A percentile compares a stretch with the other conserved stretches of the same genome.
phyloP scores from a whole-genome alignment of 2,113 vertebrate species.

The Actenoides hombroni region DNA sequence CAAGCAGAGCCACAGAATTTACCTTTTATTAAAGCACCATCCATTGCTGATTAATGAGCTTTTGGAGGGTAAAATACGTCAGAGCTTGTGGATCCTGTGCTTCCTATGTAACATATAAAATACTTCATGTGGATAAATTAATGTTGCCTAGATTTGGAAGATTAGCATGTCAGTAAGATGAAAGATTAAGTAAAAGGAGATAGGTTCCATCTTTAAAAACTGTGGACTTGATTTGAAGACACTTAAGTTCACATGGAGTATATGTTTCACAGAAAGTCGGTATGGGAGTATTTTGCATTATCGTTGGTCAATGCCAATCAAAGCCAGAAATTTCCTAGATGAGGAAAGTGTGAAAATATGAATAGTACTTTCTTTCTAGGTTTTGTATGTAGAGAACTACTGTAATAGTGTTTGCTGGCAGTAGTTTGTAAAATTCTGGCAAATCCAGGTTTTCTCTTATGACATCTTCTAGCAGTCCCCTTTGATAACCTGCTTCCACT shows the following conservation, averaged over 20 bases:
- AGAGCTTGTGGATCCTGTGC: not conserved
- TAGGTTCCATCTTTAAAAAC: not conserved
- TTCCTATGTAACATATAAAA: not conserved
- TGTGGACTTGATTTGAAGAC: not conserved
- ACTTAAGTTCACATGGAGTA: not conserved
- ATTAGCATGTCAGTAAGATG: not conserved
- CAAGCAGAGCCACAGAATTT: not conserved
- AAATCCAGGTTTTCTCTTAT: not conserved
- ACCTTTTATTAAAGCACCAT: not conserved
- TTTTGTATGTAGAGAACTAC: not conserved
- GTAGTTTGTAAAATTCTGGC: not conserved
- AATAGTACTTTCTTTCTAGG: not conserved
- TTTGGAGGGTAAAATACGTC: not conserved
- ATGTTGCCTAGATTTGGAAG: not conserved
- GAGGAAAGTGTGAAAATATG: not conserved
- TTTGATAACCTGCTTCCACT: not conserved
- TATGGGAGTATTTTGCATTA: not conserved
- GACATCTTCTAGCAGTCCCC: not conserved
- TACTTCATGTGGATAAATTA: not conserved
- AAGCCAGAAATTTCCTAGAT: not conserved
- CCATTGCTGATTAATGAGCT: not conserved
- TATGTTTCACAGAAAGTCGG: not conserved
- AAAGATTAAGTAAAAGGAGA: not conserved
- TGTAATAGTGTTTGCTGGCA: not conserved
- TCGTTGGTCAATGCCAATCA: not conserved